Conservation (phyloP, 1,140 invertebrate species). For the Adoxophyes honmai region DNA sequence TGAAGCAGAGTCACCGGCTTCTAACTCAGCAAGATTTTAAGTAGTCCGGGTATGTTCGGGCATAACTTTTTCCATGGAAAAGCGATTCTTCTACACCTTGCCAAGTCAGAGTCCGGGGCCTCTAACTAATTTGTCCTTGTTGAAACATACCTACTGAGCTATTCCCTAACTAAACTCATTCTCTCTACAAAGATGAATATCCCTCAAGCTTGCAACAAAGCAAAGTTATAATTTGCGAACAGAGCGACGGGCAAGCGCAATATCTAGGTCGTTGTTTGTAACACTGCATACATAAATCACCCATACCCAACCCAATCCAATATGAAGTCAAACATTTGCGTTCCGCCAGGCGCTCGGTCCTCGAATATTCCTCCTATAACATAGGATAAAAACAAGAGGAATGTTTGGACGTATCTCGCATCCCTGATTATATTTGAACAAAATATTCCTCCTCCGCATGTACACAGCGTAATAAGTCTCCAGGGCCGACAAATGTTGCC, state of each 20-base stretch:
- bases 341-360: conserved; percentile 35
- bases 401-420: conserved; percentile 62
- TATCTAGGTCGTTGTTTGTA: conserved; percentile 8
- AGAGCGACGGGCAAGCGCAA: neutral
- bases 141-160: too few species aligned
- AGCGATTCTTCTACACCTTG: too few species aligned
- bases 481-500: conserved; percentile 61
- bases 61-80: too few species aligned
- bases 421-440: conserved; percentile 74
- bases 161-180: too few species aligned
- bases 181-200: too few species aligned
- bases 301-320: conserved; percentile 38
- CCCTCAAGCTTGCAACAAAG: too few species aligned
- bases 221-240: too few species aligned
- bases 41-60: too few species aligned
- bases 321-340: conserved; percentile 65
- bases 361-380: conserved; percentile 46
- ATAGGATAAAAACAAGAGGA: conserved; percentile 58
- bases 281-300: conserved; percentile 5
- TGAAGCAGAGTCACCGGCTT: too few species aligned
- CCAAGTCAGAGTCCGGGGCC: too few species aligned
- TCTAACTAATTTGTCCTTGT: too few species aligned
- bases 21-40: too few species aligned
- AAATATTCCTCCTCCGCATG: conserved; percentile 66
- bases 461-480: conserved; percentile 72